Evolutionary conservation across 2,113 vertebrate species (phyloP), one percentile per base, ranked within the genome.

Genomic region (Oostethus manadensis): DNA sequence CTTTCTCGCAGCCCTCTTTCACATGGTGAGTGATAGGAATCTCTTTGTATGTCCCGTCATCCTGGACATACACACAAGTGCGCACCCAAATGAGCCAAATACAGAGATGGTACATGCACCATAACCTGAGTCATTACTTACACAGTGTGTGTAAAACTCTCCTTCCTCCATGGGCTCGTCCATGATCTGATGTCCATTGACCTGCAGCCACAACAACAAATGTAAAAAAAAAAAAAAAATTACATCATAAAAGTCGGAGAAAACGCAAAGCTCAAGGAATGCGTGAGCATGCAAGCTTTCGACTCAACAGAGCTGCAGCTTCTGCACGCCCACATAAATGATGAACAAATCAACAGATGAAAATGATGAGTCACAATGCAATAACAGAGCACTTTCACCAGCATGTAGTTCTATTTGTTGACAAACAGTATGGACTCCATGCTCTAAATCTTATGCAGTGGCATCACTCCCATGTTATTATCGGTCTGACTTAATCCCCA

Each of bases 1-100:
- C 95, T 85, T 97, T 98, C 84, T 99, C 96, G 66, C 94, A 99
- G 66, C 96, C 96, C 87, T 99, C 95, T 86, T 96, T 99, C 77
- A 98, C 94, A 8, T 97, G 95, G 71, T 97, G 93, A 67, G 92
- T 97, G 88, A 98, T 97, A 40, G 91, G 94, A 78, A 99, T 98
- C 89, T 99, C 96, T 86, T 98, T 92, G 81, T 98, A 90, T 16
- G 77, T 84, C 82, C 86, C 93, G 72, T 96, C 94, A 84, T 96
- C 93, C 95, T 98, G 66, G 73, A 81, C 57, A 78, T 55, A 73
- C 38, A 42, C 22, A 38, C 55, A 68, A 82, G n/a, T n/a, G n/a
- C 61, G 74, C 58, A 72, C 22, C 43, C 56, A 1, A 47, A 35
- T 68, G 56, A 73, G 42, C 70, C 21, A 14, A 13, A 16, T 38